Evolutionary conservation across 2,797 vertebrate species (phyloP), one percentile per base, ranked within the genome.

Genomic region (Erethizon dorsatum): DNA sequence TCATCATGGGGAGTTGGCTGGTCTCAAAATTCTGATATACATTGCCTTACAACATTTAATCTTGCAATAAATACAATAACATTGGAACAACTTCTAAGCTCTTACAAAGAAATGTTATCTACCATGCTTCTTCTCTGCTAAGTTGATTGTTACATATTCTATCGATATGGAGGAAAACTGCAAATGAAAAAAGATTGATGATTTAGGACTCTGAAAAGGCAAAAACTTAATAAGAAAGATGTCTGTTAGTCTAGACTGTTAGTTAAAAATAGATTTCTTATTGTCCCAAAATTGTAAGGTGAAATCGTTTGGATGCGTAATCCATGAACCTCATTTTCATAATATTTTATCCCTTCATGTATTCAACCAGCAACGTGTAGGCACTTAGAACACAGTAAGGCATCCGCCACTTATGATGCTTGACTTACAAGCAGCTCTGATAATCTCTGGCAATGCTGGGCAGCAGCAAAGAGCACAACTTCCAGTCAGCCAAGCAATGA

Each of bases 211-310:
- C 90, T 45, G 77, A 88, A 95, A 91, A 71, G 47, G 6, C 52
- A 63, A 78, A 94, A 91, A n/a, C 9, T 6, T 37, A 28, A 50
- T 3, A 65, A 80, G 33, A 78, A 91, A 78, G 26, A 54, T 73
- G 2, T 71, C 71, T 78, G 28, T 67, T 90, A 45, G 14, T n/a
- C 22, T 94, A 33, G 28, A 69, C 26, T 91, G 80, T 67, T 14
- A 59, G 52, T 80, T 94, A 77, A 88, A 94, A 91, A 79, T 82
- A 82, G 24, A 47, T 83, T 89, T 85, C 41, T 75, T 78, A 24
- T 41, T 83, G 28, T 90, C 77, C 56, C 37, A 28, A 84, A 69
- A 69, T 22, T 75, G 31, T 50, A 63, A 71, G 6, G 54, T 83
- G 37, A 90, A 90, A 89, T n/a, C 47, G 83, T 47, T 85, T 56